Conservation (phyloP, 2,797 vertebrate genomes). For the Oryzias dopingdopingensis region DNA sequence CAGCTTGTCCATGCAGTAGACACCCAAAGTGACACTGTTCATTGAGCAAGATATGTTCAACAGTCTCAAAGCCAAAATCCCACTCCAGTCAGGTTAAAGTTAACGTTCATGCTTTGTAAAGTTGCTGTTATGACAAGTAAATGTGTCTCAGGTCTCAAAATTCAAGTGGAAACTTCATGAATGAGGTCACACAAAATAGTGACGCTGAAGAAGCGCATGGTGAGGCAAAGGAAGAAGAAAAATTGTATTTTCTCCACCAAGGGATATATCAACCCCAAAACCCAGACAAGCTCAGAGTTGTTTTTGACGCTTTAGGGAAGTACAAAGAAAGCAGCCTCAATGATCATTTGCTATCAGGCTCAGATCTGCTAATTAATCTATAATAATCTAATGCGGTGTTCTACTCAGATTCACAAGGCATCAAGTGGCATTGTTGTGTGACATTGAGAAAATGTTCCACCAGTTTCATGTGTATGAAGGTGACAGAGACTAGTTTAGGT, state of each 20-base stretch:
- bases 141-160: neutral
- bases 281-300: constrained; percentile 9
- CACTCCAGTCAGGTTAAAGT: neutral
- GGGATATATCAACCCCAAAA: constrained; percentile 2
- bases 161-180: neutral
- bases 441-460: neutral
- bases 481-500: neutral
- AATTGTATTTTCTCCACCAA: constrained; percentile 23
- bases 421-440: neutral
- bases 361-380: constrained; percentile 6
- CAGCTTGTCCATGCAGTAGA: too few species aligned
- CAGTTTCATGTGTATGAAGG: neutral
- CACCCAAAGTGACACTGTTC: constrained; percentile 1
- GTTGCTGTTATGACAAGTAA: neutral
- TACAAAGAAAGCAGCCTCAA: constrained; percentile 2
- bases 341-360: constrained; percentile 6
- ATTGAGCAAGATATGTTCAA: constrained; percentile 8
- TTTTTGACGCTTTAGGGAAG: constrained; percentile 8
- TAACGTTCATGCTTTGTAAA: constrained; percentile 2
- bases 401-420: constrained; percentile 3
- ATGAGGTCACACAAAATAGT: neutral
- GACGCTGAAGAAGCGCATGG: neutral
- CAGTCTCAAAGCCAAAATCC: neutral
- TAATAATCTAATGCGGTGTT: neutral
- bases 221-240: constrained; percentile 8